Evolutionary conservation across 2,797 vertebrate species (phyloP).

Genomic region (Enteromius trimaculatus): DNA sequence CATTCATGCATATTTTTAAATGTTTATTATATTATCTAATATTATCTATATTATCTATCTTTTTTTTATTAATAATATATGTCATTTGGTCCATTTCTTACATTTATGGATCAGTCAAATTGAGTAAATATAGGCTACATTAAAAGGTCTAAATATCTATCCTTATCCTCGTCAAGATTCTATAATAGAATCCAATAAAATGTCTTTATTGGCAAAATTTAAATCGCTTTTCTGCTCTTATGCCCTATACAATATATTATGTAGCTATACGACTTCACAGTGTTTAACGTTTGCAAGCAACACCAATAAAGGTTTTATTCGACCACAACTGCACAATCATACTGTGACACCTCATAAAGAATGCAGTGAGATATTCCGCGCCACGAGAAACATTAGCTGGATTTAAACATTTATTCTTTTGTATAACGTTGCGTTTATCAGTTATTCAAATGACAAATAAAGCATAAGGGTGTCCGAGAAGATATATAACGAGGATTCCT

Average conservation of each 20-base stretch:
- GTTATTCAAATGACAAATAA: not conserved
- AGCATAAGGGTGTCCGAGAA: not conserved
- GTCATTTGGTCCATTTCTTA: not conserved
- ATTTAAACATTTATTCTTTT: not conserved
- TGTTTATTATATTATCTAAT: not conserved
- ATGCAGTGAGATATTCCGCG: not conserved
- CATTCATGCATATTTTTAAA: not conserved
- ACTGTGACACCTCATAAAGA: constrained; percentile 19
- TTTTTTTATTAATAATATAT: not conserved
- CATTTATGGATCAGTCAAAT: not conserved
- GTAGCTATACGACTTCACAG: not conserved
- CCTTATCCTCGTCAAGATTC: not conserved
- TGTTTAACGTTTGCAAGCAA: constrained; percentile 13
- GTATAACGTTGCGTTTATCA: not conserved
- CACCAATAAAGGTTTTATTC: constrained; percentile 40
- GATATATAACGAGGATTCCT: too few relatives aligned
- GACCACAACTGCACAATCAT: constrained; percentile 1
- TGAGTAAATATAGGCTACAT: not conserved
- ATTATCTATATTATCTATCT: too few relatives aligned
- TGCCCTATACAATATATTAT: not conserved
- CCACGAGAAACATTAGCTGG: not conserved
- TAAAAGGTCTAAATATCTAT: not conserved
- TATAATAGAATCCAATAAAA: not conserved
- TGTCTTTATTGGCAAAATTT: not conserved
- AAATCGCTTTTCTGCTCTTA: not conserved